A percentile compares a stretch with the other conserved stretches of the same genome.
Conservation (phyloP, 2,888 invertebrate species). For the Pandemis corylana region DNA sequence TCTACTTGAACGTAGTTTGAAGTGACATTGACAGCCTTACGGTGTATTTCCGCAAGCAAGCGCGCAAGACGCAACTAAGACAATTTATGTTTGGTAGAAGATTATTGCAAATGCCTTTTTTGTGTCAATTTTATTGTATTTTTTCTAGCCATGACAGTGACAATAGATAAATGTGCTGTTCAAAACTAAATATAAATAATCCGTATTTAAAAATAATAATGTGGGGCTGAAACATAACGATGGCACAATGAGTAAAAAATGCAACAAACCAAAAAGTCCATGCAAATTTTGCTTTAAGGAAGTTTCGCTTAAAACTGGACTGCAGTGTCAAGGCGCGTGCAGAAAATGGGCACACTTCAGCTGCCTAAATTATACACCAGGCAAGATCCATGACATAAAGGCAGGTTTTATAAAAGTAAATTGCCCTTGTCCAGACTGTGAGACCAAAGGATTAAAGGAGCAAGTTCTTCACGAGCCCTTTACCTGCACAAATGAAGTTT, state of each 20-base stretch:
- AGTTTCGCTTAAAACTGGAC: conserved; percentile 59
- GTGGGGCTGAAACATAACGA: conserved; percentile 12
- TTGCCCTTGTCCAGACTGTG: conserved; percentile 67
- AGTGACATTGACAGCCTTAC: not conserved
- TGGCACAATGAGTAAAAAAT: conserved; percentile 13
- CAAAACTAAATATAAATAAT: not conserved
- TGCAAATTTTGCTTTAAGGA: conserved; percentile 62
- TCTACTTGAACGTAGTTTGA: not conserved
- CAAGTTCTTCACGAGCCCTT: not conserved
- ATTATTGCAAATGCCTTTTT: not conserved
- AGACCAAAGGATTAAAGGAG: conserved; percentile 44
- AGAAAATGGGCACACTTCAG: conserved; percentile 66
- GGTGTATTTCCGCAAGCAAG: not conserved
- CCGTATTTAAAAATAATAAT: not conserved
- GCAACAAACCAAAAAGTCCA: conserved; percentile 54
- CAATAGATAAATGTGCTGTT: not conserved
- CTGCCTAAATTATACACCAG: conserved; percentile 62
- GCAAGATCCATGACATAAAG: conserved; percentile 64
- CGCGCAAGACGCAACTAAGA: not conserved
- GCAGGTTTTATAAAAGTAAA: conserved; percentile 58
- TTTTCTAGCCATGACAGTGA: not conserved
- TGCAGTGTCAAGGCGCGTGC: conserved; percentile 68
- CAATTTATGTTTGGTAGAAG: not conserved
- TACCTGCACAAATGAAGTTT: conserved; percentile 11
- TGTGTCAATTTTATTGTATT: not conserved